Evolutionary conservation across 2,888 invertebrate species (phyloP).

Genomic region (Phyllotreta cruciferae): DNA sequence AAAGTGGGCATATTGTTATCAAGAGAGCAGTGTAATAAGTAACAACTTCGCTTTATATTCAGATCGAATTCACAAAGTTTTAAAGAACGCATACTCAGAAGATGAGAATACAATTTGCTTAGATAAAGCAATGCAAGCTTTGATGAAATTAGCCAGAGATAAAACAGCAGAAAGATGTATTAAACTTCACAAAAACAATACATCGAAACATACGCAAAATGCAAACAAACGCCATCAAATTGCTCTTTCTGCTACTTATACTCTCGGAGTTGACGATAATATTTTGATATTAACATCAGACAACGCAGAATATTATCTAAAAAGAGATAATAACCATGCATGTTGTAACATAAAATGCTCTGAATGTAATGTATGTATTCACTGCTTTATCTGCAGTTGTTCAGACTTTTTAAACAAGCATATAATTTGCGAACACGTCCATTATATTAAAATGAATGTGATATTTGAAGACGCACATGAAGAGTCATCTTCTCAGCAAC

Average conservation of each 20-base stretch:
- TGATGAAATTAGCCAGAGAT: background rate
- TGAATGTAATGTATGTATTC: background rate
- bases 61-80: conserved; percentile 33
- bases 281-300: background rate
- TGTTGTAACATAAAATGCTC: conserved; percentile 6
- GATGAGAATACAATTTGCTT: background rate
- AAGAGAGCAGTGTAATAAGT: conserved; percentile 30
- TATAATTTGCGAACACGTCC: background rate
- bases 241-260: conserved; percentile 5
- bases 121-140: background rate
- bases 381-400: conserved; percentile 5
- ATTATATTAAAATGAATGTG: background rate
- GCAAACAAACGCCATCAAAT: background rate
- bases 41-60: conserved; percentile 23
- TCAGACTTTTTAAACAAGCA: background rate
- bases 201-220: background rate
- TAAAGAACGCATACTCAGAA: conserved; percentile 35
- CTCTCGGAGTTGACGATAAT: background rate
- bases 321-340: conserved; percentile 1
- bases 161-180: conserved; percentile 1
- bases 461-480: too few relatives aligned
- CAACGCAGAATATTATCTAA: background rate
- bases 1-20: conserved; percentile 37
- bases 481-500: too few relatives aligned
- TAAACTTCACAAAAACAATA: background rate